Evolutionary conservation across 2,888 invertebrate genomes (phyloP).

Genomic region (Drosophila seclusa): DNA sequence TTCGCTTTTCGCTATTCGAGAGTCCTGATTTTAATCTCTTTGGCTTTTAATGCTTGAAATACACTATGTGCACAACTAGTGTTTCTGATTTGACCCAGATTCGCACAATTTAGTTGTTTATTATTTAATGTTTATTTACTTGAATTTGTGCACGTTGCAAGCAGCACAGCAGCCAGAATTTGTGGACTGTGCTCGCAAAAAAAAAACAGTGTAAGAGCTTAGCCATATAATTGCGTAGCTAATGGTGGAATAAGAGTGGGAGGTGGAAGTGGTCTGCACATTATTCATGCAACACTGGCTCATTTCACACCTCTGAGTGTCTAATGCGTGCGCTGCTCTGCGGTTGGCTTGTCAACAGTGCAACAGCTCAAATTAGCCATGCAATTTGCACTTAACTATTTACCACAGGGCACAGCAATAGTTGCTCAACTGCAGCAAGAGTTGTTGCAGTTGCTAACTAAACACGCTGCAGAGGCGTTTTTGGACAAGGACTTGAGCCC

Average conservation of each 20-base stretch:
- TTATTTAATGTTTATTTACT: conserved; percentile 30
- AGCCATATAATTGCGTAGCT: conserved; percentile 50
- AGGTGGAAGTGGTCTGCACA: not conserved
- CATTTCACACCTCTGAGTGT: conserved; percentile 43
- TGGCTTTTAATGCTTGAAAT: not conserved
- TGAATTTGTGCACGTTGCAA: conserved; percentile 12
- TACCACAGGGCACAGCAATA: conserved; percentile 52
- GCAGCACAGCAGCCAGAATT: conserved; percentile 7
- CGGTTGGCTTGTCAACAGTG: conserved; percentile 57
- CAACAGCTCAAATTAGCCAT: conserved; percentile 75
- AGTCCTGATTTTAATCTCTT: not conserved
- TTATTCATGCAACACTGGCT: conserved; percentile 25
- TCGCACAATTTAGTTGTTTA: conserved; percentile 11
- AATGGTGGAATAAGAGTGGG: conserved; percentile 23
- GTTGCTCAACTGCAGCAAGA: conserved; percentile 11
- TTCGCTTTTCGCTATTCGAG: conserved; percentile 1
- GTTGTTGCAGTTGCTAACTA: conserved; percentile 11
- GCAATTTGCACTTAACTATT: conserved; percentile 74
- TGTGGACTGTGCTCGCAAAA: conserved; percentile 10
- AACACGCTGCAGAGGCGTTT: conserved; percentile 55
- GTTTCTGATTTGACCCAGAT: conserved; percentile 4
- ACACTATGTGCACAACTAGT: not conserved
- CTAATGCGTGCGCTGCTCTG: conserved; percentile 29
- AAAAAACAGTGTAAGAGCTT: conserved; percentile 28
- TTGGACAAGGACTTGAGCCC: conserved; percentile 64